These are phyloP conservation scores for Coranthus polyacanthus DNA, from an alignment of 2,797 vertebrate genomes.

Conservation along the genomic window DNA sequence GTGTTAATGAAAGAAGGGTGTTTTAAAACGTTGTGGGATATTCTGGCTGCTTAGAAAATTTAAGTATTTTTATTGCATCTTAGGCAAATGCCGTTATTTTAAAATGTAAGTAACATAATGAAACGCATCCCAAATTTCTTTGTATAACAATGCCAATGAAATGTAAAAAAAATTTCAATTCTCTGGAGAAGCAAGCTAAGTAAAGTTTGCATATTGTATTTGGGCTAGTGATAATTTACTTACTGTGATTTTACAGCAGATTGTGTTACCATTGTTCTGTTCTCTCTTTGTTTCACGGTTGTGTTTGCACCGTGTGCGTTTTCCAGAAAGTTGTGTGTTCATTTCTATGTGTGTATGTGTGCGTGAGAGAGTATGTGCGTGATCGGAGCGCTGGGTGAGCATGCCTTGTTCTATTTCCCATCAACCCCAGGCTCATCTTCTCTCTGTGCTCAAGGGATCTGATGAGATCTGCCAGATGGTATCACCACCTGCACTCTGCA, in stretches of 20 bases:
- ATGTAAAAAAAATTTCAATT: slow-evolving; percentile 1
- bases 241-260: slow-evolving; percentile 25
- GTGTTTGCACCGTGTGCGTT: slow-evolving; percentile 3
- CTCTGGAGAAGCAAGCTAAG: not conserved
- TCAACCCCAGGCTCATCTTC: slow-evolving; percentile 51
- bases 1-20: slow-evolving; percentile 25
- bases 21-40: slow-evolving; percentile 19
- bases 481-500: slow-evolving; percentile 47
- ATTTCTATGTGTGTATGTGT: slow-evolving; percentile 10
- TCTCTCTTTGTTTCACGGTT: slow-evolving; percentile 3
- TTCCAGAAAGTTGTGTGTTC: slow-evolving; percentile 3
- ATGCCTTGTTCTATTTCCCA: slow-evolving; percentile 56
- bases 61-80: slow-evolving; percentile 22
- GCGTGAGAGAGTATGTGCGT: slow-evolving; percentile 14
- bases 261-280: slow-evolving; percentile 18
- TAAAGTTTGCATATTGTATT: slow-evolving; percentile 1
- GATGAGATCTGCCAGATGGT: slow-evolving; percentile 41
- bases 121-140: not conserved
- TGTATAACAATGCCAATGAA: not conserved
- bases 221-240: slow-evolving; percentile 13
- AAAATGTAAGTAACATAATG: slow-evolving; percentile 8
- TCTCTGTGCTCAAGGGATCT: slow-evolving; percentile 36
- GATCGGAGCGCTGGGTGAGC: slow-evolving; percentile 49
- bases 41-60: slow-evolving; percentile 13
- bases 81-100: slow-evolving; percentile 1